These are phyloP conservation scores for Notocelia uddmanniana DNA, from an alignment of 2,888 invertebrate species.

Conservation along the genomic window DNA sequence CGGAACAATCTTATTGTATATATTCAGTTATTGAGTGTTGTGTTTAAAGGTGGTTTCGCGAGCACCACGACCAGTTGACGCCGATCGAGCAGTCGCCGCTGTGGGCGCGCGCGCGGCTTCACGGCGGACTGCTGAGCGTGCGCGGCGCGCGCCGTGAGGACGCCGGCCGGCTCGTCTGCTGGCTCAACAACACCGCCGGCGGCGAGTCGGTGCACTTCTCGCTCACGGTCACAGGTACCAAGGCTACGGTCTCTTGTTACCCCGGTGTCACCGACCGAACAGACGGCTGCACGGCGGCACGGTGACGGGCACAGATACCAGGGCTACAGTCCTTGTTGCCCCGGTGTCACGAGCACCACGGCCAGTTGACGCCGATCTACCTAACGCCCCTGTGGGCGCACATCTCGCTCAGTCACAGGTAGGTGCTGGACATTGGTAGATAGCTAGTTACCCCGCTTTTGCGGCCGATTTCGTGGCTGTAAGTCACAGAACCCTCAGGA, in stretches of 20 bases:
- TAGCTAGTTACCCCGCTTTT: too few species aligned
- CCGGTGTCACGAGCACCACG: slow-evolving; percentile 90
- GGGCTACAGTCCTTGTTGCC: slow-evolving; percentile 12
- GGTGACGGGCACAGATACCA: too few species aligned
- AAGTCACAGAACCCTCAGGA: too few species aligned
- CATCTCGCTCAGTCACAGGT: slow-evolving; percentile 88
- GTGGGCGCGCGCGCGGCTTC: slow-evolving; percentile 65
- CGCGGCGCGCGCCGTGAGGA: slow-evolving; percentile 91
- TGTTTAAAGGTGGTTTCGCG: slow-evolving; percentile 89
- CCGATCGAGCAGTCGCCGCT: slow-evolving; percentile 87
- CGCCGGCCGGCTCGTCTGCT: slow-evolving; percentile 94
- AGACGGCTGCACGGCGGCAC: slow-evolving; percentile 94
- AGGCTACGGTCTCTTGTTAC: neutral
- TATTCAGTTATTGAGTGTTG: neutral
- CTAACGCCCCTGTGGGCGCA: slow-evolving; percentile 89
- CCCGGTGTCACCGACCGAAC: slow-evolving; percentile 88
- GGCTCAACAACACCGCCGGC: slow-evolving; percentile 95
- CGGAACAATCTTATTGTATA: too few species aligned
- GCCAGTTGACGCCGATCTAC: slow-evolving; percentile 88
- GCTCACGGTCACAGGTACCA: slow-evolving; percentile 90
- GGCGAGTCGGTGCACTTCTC: slow-evolving; percentile 92
- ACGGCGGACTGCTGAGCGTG: slow-evolving; percentile 88
- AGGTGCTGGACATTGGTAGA: too few species aligned
- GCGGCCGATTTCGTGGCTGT: neutral
- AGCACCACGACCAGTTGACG: slow-evolving; percentile 89